Evolutionary conservation across 1,140 invertebrate genomes (phyloP), one percentile per base, ranked within the genome.

Genomic region (Zophobas morio): DNA sequence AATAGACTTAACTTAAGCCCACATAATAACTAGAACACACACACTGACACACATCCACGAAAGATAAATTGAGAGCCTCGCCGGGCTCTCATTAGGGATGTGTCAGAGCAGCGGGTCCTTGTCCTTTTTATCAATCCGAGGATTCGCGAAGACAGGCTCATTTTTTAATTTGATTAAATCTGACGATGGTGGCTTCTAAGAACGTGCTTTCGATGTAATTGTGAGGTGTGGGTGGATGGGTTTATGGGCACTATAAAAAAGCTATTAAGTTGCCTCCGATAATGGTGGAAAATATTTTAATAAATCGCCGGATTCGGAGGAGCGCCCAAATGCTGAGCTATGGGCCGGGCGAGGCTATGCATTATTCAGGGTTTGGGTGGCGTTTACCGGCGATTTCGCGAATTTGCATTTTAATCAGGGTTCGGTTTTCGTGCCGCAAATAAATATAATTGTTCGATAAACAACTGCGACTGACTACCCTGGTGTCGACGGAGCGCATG

Each of bases 11-110:
- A 54, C n/a, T 73, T 54, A 56, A 54, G 71, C 71, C 71, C 71
- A 73, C 71, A 73, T 73, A 73, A 73, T 73, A 73, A 73, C 56
- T 63, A 75, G 60, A 63, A 75, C 74, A 63, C 74, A 75, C 74
- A 63, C 54, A 75, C 40, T 60, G 42, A 75, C 54, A 75, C 73
- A 75, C 60, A 66, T 42, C 40, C 46, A 73, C 71, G 36, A 20
- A 54, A 73, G 49, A 73, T 73, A 73, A 73, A 73, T 73, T 54
- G 49, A n/a, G n/a, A 36, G 60, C 6, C 20, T 20, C 20, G 20
- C 20, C 20, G 20, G 20, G 20, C 20, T 20, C 37, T 66, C 60
- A 66, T 66, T 42, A 42, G 60, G 39, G 60, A 4, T 6, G 37
- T 66, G 60, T 66, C 20, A 2, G 6, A 2, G 49, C 2, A 5